Evolutionary conservation across 1,140 invertebrate genomes (phyloP).

Genomic region (Papilio dardanus): DNA sequence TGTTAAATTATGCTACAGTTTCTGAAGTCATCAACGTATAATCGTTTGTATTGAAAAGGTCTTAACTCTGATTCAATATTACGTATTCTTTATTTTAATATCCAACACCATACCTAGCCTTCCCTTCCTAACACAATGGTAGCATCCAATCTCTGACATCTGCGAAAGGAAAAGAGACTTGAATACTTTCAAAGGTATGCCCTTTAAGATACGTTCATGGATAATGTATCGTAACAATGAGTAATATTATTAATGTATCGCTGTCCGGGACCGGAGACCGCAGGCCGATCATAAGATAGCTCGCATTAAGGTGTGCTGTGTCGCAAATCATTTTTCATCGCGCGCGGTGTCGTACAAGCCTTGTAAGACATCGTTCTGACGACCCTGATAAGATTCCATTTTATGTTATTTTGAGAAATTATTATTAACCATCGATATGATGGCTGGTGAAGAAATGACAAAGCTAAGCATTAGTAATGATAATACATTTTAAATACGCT

Average conservation of each 20-base stretch:
- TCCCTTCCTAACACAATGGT: background rate
- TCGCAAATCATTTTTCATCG: conserved; percentile 75
- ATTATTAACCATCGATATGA: conserved; percentile 42
- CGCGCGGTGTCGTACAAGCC: conserved; percentile 47
- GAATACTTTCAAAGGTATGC: conserved; percentile 34
- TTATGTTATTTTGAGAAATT: conserved; percentile 55
- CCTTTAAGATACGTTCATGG: conserved; percentile 32
- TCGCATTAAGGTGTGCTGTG: conserved; percentile 72
- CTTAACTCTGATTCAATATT: background rate
- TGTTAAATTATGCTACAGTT: no score
- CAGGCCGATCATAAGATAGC: conserved; percentile 63
- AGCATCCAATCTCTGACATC: conserved; percentile 9
- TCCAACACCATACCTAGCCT: background rate
- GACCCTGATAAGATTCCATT: conserved; percentile 65
- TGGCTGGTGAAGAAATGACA: conserved; percentile 53
- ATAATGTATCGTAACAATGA: conserved; percentile 63
- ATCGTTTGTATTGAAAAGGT: no score
- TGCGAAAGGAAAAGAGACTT: conserved; percentile 18
- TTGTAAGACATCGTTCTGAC: conserved; percentile 66
- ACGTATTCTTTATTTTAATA: background rate
- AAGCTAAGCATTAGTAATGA: conserved; percentile 2
- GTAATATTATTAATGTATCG: conserved; percentile 78
- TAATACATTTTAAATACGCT: background rate
- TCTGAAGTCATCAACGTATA: no score
- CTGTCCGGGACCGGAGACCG: conserved; percentile 65